Base-by-base conservation (phyloP, 37 sponge, comb jelly and placozoan genomes). In the Spongilla lacustris region DNA sequence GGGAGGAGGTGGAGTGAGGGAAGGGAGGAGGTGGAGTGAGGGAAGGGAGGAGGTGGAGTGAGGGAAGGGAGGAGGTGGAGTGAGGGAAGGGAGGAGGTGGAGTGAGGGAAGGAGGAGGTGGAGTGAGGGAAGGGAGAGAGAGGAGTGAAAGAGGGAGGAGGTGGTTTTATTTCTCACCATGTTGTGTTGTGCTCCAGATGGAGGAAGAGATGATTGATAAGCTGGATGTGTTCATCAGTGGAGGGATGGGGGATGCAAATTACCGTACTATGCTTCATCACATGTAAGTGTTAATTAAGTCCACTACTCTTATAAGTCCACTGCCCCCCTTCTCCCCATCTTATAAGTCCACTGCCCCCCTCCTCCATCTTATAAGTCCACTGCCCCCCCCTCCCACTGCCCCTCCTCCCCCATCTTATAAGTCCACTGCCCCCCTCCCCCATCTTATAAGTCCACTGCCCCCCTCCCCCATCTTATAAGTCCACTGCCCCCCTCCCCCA, bases 181-280 rank as follows among this genome's bases (percentile, higher is more conserved):
- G 34, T 74, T 22, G 30, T 74, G 23, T 14, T 74, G 75, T 46
- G 17, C 24, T 80, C 4, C 58, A 93, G 87, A 88, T 96, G 86
- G 91, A 93, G 88, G 50, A 81, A 22, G 96, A 96, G 81, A 88
- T 93, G 85, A 96, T 93, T 82, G 96, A 96, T 34, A 96, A 96
- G 58, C 85, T 96, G 21, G 96, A 96, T 77, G 71, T 90, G 67
- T 89, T 72, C 67, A 88, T 96, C 77, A 93, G 89, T 80, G 85
- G 83, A 49, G 93, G 91, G 14, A 86, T 77, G 78, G 96, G 93
- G 22, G 96, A 96, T 81, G 75, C 81, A 21, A 84, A 67, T 19
- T 96, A 90, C 73, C 77, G 88, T 67, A 66, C 82, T 31, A 27
- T 76, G 28, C 81, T 93, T 19, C 67, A 79, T 49, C 69, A 71